Base-by-base conservation (phyloP, 1,140 invertebrate genomes). In the Andrena cerasifolii region DNA sequence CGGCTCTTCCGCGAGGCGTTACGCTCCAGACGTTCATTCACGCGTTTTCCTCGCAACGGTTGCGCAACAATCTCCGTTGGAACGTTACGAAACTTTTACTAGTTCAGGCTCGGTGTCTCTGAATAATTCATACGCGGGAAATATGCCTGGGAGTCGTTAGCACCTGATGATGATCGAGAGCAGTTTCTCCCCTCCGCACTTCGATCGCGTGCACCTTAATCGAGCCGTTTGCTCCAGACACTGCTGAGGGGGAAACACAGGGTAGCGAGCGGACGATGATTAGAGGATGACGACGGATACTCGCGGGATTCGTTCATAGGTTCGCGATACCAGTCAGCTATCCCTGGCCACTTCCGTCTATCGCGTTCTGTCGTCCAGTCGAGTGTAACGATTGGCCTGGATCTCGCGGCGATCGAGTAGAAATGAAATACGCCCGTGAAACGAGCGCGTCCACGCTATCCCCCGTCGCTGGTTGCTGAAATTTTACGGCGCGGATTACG, bases 291-390 rank as follows among this genome's bases (percentile, higher is more conserved):
- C 21, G 31, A 71, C 49, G 24, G 59, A 75, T 59, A 49, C 33
- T 45, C 33, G 53, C 33, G 28, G 28, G 61, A 49, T 14, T 16
- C 43, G 28, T 58, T 21, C 26, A 68, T 83, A 31, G 67, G 49
- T 40, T 79, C 59, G 47, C 40, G 47, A 75, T 71, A 79, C 33
- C 71, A 67, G 78, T 79, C 73, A 54, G 28, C 65, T n/a, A n/a
- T 56, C 21, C 53, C 66, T 16, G 26, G 47, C 47, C 66, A 67
- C 76, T 76, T 75, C 49, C 77, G 68, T 79, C 82, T 83, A 61
- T 71, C 59, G 36, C 51, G 40, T 70, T 82, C n/a, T 45, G 72
- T 84, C 40, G 53, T 45, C 18, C 36, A 40, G 51, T 68, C 43
- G 68, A 73, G 76, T 73, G 58, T 33, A 43, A 61, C 53, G 54